phyloP scores from a whole-genome alignment of 2,797 vertebrate genomes.

The Cuculus canorus region DNA sequence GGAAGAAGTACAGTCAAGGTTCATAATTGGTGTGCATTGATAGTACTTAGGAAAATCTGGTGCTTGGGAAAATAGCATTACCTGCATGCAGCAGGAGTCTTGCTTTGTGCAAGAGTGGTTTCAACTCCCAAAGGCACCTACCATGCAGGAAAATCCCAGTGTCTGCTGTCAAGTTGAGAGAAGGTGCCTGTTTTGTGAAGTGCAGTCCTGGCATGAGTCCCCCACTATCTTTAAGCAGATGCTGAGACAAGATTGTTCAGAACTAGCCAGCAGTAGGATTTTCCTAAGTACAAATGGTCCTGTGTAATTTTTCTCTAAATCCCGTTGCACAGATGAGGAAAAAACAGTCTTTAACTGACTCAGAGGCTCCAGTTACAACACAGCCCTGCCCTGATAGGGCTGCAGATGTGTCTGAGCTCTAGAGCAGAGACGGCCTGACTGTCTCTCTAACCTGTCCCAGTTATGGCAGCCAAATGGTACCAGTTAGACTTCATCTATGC shows the following conservation, averaged over 20 bases:
- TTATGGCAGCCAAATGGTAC: background rate
- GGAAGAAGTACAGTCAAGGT: background rate
- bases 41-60: background rate
- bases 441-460: background rate
- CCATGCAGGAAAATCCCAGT: rapidly evolving
- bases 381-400: background rate
- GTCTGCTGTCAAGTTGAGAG: background rate
- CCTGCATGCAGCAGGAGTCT: background rate
- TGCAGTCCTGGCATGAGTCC: background rate
- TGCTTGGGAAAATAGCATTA: rapidly evolving
- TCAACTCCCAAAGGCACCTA: background rate
- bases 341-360: rapidly evolving
- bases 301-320: background rate
- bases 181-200: rapidly evolving
- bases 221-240: background rate
- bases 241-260: background rate
- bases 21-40: rapidly evolving
- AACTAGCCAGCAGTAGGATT: background rate
- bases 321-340: background rate
- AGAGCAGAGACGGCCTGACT: too few species aligned
- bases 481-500: background rate
- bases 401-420: background rate
- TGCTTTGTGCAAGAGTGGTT: background rate
- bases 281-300: background rate
- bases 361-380: rapidly evolving